Conservation (phyloP, 2,888 invertebrate genomes). For the Venusia cambrica region DNA sequence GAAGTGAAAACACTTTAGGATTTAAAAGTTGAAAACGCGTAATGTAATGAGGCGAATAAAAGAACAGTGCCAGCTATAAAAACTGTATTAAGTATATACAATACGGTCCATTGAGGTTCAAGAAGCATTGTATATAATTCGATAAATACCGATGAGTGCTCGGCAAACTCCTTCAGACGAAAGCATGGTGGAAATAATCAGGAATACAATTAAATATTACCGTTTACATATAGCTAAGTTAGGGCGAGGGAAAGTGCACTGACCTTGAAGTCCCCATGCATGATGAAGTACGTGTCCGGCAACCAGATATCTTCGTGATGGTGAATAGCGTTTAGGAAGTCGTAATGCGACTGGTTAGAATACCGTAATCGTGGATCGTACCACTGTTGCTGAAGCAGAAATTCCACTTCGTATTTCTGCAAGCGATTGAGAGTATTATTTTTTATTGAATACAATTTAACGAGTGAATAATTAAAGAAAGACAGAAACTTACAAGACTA, state of each 20-base stretch:
- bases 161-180: slow-evolving; percentile 65
- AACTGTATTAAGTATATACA: slow-evolving; percentile 52
- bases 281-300: slow-evolving; percentile 97
- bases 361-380: slow-evolving; percentile 93
- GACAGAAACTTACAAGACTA: slow-evolving; percentile 89
- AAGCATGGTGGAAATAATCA: slow-evolving; percentile 63
- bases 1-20: too few species aligned
- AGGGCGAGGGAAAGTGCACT: slow-evolving; percentile 32
- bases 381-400: slow-evolving; percentile 96
- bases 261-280: slow-evolving; percentile 96
- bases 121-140: slow-evolving; percentile 58
- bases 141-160: slow-evolving; percentile 66
- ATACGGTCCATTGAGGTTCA: slow-evolving; percentile 51
- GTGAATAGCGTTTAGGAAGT: slow-evolving; percentile 95
- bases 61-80: slow-evolving; percentile 52
- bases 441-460: too few species aligned
- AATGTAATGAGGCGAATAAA: slow-evolving; percentile 39
- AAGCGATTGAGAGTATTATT: too few species aligned
- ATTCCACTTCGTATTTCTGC: slow-evolving; percentile 98
- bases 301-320: slow-evolving; percentile 96
- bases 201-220: slow-evolving; percentile 49
- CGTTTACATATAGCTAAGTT: slow-evolving; percentile 32
- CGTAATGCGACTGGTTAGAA: slow-evolving; percentile 93
- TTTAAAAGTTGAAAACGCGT: too few species aligned
- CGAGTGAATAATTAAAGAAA: slow-evolving; percentile 22